Conservation (phyloP, 2,888 invertebrate species). For the Metacarcinus magister region DNA sequence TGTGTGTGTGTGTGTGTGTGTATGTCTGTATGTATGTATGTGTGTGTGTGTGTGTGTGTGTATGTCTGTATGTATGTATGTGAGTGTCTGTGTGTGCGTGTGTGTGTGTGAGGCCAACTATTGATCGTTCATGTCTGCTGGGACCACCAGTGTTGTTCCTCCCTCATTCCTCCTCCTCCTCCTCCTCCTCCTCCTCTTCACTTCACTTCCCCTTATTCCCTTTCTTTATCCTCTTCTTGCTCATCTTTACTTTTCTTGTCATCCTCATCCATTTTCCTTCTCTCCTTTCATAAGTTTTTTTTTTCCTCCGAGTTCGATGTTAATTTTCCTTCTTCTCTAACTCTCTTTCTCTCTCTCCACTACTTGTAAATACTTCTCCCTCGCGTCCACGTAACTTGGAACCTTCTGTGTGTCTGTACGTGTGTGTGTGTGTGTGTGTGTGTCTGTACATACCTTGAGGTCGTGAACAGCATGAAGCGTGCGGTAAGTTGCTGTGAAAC, state of each 20-base stretch:
- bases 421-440: not conserved
- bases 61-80: not conserved
- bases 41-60: not conserved
- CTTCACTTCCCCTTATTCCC: not conserved
- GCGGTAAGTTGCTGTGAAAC: not conserved
- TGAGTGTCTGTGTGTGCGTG: conserved; percentile 20
- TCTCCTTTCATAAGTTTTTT: not conserved
- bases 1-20: conserved; percentile 43
- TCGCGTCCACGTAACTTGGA: not conserved
- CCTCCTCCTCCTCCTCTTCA: not conserved
- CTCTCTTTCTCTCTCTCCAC: not conserved
- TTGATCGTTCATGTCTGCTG: conserved; percentile 54
- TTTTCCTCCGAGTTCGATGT: not conserved
- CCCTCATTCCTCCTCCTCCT: conserved; percentile 36
- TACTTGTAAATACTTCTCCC: no score
- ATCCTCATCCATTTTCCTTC: not conserved
- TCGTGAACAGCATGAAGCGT: not conserved
- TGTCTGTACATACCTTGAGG: not conserved
- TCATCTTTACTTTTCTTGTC: not conserved
- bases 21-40: not conserved
- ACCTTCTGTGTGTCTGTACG: not conserved
- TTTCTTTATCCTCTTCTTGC: not conserved
- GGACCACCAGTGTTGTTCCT: conserved; percentile 53
- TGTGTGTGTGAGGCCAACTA: conserved; percentile 61
- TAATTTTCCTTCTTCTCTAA: not conserved